Evolutionary conservation across 2,113 vertebrate species (phyloP).

Genomic region (Dendropsophus ebraccatus): DNA sequence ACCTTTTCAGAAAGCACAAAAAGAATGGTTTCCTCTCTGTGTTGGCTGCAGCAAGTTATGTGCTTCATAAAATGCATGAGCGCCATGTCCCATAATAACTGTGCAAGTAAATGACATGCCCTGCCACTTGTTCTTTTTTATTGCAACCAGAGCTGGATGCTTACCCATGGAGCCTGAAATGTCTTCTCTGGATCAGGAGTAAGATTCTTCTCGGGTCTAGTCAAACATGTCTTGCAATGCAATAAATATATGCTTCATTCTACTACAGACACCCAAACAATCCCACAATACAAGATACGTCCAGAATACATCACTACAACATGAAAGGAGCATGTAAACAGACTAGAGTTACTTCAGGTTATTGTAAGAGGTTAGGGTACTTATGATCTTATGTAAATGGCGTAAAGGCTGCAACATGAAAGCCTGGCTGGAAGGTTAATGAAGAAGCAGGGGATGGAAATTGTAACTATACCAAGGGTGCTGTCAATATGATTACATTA

Average conservation of each 20-base stretch:
- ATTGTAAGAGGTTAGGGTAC: too few species aligned
- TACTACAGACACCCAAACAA: neutral
- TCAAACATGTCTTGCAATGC: neutral
- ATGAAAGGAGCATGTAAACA: too few species aligned
- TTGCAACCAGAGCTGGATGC: conserved; percentile 78
- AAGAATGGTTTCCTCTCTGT: neutral
- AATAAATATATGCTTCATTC: neutral
- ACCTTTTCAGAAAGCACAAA: neutral
- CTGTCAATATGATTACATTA: too few species aligned
- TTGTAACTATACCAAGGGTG: too few species aligned
- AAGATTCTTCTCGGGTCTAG: conserved; percentile 66
- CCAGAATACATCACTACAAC: neutral
- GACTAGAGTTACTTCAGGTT: too few species aligned
- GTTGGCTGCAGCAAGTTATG: neutral
- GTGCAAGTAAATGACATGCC: neutral
- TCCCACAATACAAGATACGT: neutral
- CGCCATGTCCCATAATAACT: neutral
- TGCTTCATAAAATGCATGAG: neutral
- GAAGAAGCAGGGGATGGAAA: too few species aligned
- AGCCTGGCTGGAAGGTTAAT: too few species aligned
- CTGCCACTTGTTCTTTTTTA: conserved; percentile 51
- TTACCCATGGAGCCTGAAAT: conserved; percentile 81
- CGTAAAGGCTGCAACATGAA: too few species aligned
- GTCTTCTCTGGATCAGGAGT: conserved; percentile 77
- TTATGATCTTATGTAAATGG: too few species aligned